These are phyloP conservation scores for Eulemur mongoz DNA, from an alignment of 2,797 vertebrate genomes.

Conservation along the genomic window DNA sequence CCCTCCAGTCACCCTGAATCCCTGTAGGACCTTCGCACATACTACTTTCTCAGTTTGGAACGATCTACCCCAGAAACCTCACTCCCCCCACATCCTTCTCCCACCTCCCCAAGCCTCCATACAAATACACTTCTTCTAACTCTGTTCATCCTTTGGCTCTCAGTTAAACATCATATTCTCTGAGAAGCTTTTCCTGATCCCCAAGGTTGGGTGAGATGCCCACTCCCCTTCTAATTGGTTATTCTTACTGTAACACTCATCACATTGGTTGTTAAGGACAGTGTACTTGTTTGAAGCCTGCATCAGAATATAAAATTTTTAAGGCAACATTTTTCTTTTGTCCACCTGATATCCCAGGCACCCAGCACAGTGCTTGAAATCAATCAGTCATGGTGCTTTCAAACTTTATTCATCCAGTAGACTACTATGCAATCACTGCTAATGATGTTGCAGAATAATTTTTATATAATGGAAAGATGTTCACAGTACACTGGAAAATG, in stretches of 20 bases:
- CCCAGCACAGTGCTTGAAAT: not conserved
- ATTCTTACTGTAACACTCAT: not conserved
- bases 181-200: not conserved
- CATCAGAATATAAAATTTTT: not conserved
- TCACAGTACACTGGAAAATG: not conserved
- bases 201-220: not conserved
- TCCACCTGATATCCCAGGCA: not conserved
- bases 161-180: not conserved
- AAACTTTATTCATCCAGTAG: not conserved
- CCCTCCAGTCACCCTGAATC: not conserved
- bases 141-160: not conserved
- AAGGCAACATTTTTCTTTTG: not conserved
- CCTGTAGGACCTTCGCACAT: not conserved
- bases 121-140: not conserved
- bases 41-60: not conserved
- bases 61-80: no score
- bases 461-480: not conserved
- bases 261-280: not conserved
- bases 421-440: not conserved
- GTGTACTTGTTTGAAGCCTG: not conserved
- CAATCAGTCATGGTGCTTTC: not conserved
- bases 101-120: no score
- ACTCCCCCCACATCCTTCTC: not conserved
- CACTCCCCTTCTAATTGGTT: not conserved
- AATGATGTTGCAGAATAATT: not conserved